A percentile compares a stretch with the other conserved stretches of the same genome.
Conservation (phyloP, 2,113 vertebrate genomes). For the Trematocara variabile region DNA sequence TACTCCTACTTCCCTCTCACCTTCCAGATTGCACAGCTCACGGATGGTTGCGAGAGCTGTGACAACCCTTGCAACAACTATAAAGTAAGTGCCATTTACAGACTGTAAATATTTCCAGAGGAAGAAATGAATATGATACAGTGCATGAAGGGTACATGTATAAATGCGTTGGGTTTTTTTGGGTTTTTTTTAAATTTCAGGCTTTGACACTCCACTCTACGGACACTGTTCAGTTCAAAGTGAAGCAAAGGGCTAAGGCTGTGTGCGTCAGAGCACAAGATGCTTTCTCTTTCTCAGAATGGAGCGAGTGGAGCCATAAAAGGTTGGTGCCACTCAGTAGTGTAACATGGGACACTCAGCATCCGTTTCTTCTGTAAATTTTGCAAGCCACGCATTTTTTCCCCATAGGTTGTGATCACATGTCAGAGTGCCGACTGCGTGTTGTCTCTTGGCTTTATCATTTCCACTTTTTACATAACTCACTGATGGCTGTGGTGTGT, state of each 20-base stretch:
- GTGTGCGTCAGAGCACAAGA: slow-evolving; percentile 68
- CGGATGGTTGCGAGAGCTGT: not conserved
- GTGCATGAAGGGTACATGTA: not conserved
- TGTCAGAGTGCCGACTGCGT: not conserved
- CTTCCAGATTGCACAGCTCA: slow-evolving; percentile 61
- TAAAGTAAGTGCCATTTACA: slow-evolving; percentile 22
- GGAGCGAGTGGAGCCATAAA: slow-evolving; percentile 67
- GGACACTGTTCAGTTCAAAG: slow-evolving; percentile 24
- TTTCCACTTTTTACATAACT: not conserved
- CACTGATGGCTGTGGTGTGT: not conserved
- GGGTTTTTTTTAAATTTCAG: not conserved
- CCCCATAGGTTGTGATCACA: not conserved
- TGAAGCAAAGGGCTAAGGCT: not conserved
- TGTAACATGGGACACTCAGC: not conserved
- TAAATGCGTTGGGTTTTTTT: not conserved
- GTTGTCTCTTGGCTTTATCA: not conserved
- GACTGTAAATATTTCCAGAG: not conserved
- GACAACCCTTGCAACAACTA: not conserved
- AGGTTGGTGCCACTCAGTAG: slow-evolving; percentile 37
- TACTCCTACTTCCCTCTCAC: slow-evolving; percentile 70
- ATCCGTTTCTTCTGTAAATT: not conserved
- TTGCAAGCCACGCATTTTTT: not conserved
- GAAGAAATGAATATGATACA: not conserved
- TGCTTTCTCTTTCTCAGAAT: slow-evolving; percentile 56
- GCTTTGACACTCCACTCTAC: not conserved